Percentiles rank a stretch among this genome's conserved stretches.
Conservation (phyloP, 92 coral and sea anemone genomes). For the Porites divaricata region DNA sequence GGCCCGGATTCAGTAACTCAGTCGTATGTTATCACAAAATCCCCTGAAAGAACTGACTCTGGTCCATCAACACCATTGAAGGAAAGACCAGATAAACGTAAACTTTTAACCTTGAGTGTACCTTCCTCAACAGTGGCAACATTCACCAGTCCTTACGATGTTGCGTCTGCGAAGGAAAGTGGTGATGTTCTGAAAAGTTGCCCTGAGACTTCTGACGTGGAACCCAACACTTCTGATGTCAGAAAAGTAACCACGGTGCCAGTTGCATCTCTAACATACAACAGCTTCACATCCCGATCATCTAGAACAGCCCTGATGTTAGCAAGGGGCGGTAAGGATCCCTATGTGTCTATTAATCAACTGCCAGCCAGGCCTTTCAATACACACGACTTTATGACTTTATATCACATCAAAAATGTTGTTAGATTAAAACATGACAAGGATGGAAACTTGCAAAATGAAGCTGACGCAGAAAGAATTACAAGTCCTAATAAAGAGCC, state of each 20-base stretch:
- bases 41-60: not conserved
- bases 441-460: not conserved
- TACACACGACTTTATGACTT: slow-evolving; percentile 40
- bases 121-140: slow-evolving; percentile 9
- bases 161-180: slow-evolving; percentile 7
- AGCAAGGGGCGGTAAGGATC: slow-evolving; percentile 42
- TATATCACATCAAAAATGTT: slow-evolving; percentile 13
- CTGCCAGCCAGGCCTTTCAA: slow-evolving; percentile 44
- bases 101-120: slow-evolving; percentile 17
- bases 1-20: not conserved
- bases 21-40: not conserved
- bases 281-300: slow-evolving; percentile 24
- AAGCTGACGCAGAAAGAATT: not conserved
- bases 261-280: slow-evolving; percentile 25
- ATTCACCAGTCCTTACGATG: slow-evolving; percentile 31
- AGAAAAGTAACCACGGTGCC: slow-evolving; percentile 19
- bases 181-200: not conserved
- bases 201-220: slow-evolving; percentile 1
- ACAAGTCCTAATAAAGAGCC: too few species aligned
- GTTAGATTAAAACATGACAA: not conserved
- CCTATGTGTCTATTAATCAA: slow-evolving; percentile 25
- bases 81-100: not conserved
- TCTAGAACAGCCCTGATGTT: slow-evolving; percentile 41
- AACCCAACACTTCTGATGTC: not conserved
- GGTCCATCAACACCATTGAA: not conserved